These are phyloP conservation scores for Gandaritis pyraliata DNA, from an alignment of 2,888 invertebrate genomes.

Conservation along the genomic window DNA sequence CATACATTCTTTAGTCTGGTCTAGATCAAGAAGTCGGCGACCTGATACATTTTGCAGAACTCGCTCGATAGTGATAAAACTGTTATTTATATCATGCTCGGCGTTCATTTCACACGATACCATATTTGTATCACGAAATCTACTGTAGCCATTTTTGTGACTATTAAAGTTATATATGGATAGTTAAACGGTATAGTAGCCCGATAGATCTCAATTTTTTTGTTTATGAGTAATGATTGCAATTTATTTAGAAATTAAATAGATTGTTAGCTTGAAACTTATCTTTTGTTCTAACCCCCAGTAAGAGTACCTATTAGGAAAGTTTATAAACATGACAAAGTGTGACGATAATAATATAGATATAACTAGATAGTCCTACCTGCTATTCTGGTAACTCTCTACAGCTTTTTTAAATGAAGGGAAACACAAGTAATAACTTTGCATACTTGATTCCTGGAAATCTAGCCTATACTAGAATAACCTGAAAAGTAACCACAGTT, in stretches of 20 bases:
- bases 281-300: background rate
- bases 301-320: no score
- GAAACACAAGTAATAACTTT: constrained; percentile 4
- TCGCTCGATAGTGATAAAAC: constrained; percentile 26
- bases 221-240: constrained; percentile 25
- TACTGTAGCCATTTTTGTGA: constrained; percentile 26
- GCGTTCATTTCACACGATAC: constrained; percentile 33
- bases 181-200: constrained; percentile 25
- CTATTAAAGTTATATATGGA: constrained; percentile 29
- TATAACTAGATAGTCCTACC: no score
- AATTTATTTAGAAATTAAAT: constrained; percentile 15
- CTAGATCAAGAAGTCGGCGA: constrained; percentile 35
- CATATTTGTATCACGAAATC: constrained; percentile 30
- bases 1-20: constrained; percentile 16
- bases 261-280: background rate
- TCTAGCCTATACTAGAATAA: no score
- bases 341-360: no score
- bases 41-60: constrained; percentile 27
- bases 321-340: no score
- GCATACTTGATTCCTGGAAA: constrained; percentile 9
- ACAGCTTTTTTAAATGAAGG: constrained; percentile 3
- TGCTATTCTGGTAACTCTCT: constrained; percentile 9
- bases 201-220: constrained; percentile 29
- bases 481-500: background rate
- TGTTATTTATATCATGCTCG: constrained; percentile 35